Conservation (phyloP, 2,113 vertebrate species). For the Malurus alboscapulatus region DNA sequence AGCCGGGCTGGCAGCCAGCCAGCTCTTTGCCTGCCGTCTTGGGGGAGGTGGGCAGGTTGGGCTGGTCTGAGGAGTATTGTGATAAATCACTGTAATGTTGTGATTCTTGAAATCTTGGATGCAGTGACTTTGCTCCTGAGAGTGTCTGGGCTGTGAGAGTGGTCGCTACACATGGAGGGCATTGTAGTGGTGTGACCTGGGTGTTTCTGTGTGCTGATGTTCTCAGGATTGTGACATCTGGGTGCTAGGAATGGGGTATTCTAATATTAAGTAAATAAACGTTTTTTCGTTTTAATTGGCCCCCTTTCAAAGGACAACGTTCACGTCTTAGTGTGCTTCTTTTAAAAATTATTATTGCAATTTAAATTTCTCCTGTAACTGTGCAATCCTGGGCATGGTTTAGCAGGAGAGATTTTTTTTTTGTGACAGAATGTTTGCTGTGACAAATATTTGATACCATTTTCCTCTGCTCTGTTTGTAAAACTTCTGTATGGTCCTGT, state of each 20-base stretch:
- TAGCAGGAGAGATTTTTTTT: background rate
- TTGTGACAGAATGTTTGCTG: background rate
- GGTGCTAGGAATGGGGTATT: background rate
- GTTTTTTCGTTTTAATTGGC: background rate
- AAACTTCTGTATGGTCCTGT: background rate
- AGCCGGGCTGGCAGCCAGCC: background rate
- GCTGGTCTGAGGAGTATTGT: background rate
- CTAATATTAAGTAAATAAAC: background rate
- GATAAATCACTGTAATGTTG: background rate
- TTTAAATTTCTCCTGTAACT: background rate
- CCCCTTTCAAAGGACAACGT: background rate
- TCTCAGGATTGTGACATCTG: background rate
- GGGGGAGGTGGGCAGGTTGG: background rate
- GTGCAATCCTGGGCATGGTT: background rate
- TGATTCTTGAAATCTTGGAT: background rate
- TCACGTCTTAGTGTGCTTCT: background rate
- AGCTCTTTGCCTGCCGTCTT: background rate
- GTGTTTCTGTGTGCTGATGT: background rate
- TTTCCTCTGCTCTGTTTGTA: background rate
- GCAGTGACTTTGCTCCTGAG: background rate
- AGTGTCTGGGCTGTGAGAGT: background rate
- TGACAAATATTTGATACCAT: background rate
- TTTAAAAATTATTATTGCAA: background rate
- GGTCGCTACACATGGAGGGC: background rate
- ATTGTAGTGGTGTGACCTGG: background rate